phyloP scores from a whole-genome alignment of 2,797 vertebrate genomes.

The Gastrophryne carolinensis region DNA sequence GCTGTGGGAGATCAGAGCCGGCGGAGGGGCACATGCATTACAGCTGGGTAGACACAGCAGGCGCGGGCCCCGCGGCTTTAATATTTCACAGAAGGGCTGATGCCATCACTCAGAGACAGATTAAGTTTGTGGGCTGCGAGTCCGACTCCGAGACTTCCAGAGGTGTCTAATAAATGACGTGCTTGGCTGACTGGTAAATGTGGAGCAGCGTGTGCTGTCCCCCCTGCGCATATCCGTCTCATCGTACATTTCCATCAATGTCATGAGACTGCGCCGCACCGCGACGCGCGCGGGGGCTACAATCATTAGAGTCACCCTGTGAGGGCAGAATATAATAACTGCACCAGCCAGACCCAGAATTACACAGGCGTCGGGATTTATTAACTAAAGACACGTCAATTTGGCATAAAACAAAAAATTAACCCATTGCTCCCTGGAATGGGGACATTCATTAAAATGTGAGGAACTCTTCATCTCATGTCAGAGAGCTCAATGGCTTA shows the following conservation, averaged over 20 bases:
- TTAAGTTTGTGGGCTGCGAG: not conserved
- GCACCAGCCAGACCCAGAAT: not conserved
- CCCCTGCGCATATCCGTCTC: not conserved
- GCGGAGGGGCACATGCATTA: not conserved
- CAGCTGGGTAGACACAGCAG: conserved; percentile 29
- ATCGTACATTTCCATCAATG: not conserved
- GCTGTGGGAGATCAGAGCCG: not conserved
- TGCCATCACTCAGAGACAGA: conserved; percentile 24
- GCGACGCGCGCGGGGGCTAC: not conserved
- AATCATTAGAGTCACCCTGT: not conserved
- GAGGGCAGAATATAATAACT: not conserved
- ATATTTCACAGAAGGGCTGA: conserved; percentile 5
- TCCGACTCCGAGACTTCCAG: not conserved
- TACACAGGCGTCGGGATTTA: not conserved
- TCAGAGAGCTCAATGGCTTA: too few relatives aligned
- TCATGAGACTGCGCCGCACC: not conserved
- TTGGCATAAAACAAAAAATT: too few relatives aligned
- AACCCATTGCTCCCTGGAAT: too few relatives aligned
- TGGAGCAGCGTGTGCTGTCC: not conserved
- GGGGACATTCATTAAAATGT: too few relatives aligned
- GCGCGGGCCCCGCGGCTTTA: not conserved
- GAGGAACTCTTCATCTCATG: too few relatives aligned
- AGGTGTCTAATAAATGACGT: not conserved
- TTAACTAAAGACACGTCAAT: too few relatives aligned
- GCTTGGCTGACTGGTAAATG: not conserved